phyloP scores from a whole-genome alignment of 1,140 invertebrate species.

The Magallana angulata region DNA sequence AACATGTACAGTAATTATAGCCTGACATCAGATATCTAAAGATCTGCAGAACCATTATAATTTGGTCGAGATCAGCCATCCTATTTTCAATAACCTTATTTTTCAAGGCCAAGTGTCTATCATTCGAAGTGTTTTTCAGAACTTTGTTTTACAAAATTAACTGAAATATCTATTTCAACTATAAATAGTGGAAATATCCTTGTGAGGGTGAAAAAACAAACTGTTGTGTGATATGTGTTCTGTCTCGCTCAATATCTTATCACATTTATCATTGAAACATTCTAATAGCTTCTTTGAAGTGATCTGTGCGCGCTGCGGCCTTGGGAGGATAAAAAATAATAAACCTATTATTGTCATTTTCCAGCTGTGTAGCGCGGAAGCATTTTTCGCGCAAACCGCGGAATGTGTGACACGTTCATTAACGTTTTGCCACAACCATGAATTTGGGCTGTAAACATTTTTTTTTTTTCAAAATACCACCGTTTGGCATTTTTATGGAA shows the following conservation, averaged over 20 bases:
- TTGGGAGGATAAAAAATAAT: conserved; percentile 15
- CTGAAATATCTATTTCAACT: too few relatives aligned
- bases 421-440: conserved; percentile 33
- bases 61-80: neutral
- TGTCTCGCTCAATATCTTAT: neutral
- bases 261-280: conserved; percentile 20
- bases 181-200: neutral
- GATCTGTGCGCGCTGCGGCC: neutral
- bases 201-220: neutral
- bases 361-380: conserved; percentile 29
- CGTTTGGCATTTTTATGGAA: conserved; percentile 35
- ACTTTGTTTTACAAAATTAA: too few relatives aligned
- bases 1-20: neutral
- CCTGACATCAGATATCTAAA: neutral
- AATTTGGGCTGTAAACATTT: conserved; percentile 30
- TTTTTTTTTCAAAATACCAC: conserved; percentile 32
- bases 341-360: conserved; percentile 31
- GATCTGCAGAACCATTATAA: neutral
- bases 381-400: conserved; percentile 24
- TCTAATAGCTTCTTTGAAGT: conserved; percentile 31
- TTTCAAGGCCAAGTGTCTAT: too few relatives aligned
- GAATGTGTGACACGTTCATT: conserved; percentile 35
- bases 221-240: neutral
- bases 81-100: conserved; percentile 1
- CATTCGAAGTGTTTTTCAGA: too few relatives aligned